A percentile compares a stretch with the other conserved stretches of the same genome.
phyloP scores from a whole-genome alignment of 2,113 vertebrate species.

The Hemibagrus wyckioides region DNA sequence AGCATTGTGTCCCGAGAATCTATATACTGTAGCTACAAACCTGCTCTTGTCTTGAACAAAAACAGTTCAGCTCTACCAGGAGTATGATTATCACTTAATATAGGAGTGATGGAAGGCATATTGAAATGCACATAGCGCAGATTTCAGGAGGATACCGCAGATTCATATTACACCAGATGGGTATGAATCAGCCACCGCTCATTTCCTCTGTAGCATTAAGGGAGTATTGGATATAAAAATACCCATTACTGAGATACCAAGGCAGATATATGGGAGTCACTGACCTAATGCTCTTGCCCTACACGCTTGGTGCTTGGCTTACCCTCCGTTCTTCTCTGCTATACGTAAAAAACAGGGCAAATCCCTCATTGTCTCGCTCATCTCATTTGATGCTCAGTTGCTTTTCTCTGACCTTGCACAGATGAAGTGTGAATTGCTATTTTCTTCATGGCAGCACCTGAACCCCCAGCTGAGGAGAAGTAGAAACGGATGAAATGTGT shows the following conservation, averaged over 20 bases:
- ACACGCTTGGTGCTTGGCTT: slow-evolving; percentile 47
- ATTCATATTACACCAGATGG: slow-evolving; percentile 15
- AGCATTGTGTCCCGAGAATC: too few relatives aligned
- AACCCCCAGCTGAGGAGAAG: slow-evolving; percentile 6
- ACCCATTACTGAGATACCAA: slow-evolving; percentile 33
- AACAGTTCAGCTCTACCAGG: slow-evolving; percentile 8
- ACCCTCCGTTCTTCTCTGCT: slow-evolving; percentile 15
- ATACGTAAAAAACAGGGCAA: not conserved
- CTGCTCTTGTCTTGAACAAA: not conserved
- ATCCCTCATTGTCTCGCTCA: slow-evolving; percentile 31
- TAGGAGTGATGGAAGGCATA: slow-evolving; percentile 6
- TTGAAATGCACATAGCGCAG: slow-evolving; percentile 13
- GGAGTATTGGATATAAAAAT: slow-evolving; percentile 43
- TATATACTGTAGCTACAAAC: not conserved
- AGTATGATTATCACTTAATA: slow-evolving; percentile 10
- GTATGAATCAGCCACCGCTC: slow-evolving; percentile 29
- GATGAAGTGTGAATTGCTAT: slow-evolving; percentile 35
- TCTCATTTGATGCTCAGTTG: slow-evolving; percentile 52
- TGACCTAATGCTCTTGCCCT: slow-evolving; percentile 44
- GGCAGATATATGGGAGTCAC: slow-evolving; percentile 48
- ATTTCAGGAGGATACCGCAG: slow-evolving; percentile 17
- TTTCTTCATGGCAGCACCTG: slow-evolving; percentile 36
- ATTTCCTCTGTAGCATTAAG: slow-evolving; percentile 35
- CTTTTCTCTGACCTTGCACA: slow-evolving; percentile 41
- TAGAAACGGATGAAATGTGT: slow-evolving; percentile 9